These are phyloP conservation scores for Dysmachus trigonus DNA, from an alignment of 2,888 invertebrate genomes.

Conservation along the genomic window DNA sequence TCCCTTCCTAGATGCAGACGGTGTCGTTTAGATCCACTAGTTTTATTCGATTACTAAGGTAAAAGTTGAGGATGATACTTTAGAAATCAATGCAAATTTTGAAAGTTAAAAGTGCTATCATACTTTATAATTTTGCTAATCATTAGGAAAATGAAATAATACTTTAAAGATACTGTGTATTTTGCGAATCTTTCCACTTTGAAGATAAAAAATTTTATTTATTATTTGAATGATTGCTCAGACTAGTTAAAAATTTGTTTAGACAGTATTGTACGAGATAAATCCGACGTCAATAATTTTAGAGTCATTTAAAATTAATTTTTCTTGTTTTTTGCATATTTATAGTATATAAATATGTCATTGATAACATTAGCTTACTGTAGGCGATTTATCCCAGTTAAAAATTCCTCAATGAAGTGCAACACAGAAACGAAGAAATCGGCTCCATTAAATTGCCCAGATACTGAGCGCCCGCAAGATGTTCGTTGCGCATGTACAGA, in stretches of 20 bases:
- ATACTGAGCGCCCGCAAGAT: neutral
- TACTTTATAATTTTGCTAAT: too few relatives aligned
- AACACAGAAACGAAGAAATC: neutral
- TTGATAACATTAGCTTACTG: neutral
- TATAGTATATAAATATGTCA: neutral
- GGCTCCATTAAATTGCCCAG: neutral
- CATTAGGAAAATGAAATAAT: too few relatives aligned
- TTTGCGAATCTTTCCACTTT: neutral
- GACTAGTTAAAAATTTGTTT: neutral
- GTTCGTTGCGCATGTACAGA: neutral
- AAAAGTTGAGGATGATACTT: too few relatives aligned
- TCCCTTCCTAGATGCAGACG: too few relatives aligned
- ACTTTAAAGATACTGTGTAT: too few relatives aligned
- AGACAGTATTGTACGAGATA: neutral
- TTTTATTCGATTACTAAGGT: too few relatives aligned
- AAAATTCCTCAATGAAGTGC: neutral
- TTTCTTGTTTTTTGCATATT: neutral
- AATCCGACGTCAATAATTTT: neutral
- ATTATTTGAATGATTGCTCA: neutral
- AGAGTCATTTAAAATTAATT: neutral
- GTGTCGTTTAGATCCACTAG: too few relatives aligned
- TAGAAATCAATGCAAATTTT: too few relatives aligned
- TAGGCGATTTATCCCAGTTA: neutral
- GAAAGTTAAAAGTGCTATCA: too few relatives aligned
- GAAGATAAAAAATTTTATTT: neutral